Conservation (phyloP, 2,888 invertebrate species). For the Lasioglossum figueresi region DNA sequence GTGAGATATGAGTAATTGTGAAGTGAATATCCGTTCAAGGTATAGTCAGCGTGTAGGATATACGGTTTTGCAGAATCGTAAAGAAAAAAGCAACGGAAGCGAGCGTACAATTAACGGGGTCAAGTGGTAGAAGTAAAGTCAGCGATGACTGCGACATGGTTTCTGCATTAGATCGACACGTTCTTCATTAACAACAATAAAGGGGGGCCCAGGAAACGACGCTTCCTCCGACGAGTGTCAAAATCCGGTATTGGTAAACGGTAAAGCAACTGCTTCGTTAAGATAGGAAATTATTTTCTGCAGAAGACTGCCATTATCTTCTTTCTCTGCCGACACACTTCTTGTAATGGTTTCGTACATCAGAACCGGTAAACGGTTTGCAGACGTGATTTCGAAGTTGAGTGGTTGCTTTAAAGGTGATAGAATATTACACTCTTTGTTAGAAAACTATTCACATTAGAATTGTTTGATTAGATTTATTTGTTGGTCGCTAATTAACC, state of each 20-base stretch:
- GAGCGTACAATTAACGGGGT: slow-evolving; percentile 76
- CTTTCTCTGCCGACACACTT: slow-evolving; percentile 6
- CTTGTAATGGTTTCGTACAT: slow-evolving; percentile 21
- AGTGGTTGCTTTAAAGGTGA: slow-evolving; percentile 34
- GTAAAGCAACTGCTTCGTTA: slow-evolving; percentile 24
- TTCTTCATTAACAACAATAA: slow-evolving; percentile 82
- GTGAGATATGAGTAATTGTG: neutral
- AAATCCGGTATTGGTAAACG: slow-evolving; percentile 70
- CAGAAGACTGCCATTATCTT: slow-evolving; percentile 16
- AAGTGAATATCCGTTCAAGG: slow-evolving; percentile 22
- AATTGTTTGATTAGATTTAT: neutral
- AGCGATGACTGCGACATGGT: slow-evolving; percentile 76
- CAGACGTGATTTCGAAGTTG: neutral
- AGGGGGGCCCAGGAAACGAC: slow-evolving; percentile 70
- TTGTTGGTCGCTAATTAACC: no score
- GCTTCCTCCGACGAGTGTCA: slow-evolving; percentile 70
- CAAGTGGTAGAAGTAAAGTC: slow-evolving; percentile 67
- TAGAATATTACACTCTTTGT: neutral
- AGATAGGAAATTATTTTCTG: slow-evolving; percentile 33
- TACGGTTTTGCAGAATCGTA: slow-evolving; percentile 51
- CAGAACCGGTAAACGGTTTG: slow-evolving; percentile 4
- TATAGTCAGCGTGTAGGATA: slow-evolving; percentile 44
- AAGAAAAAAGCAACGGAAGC: slow-evolving; percentile 55
- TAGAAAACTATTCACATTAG: neutral
- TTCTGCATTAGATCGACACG: slow-evolving; percentile 83